Base-by-base conservation (phyloP, 2,113 vertebrate genomes). In the Rutilus rutilus region DNA sequence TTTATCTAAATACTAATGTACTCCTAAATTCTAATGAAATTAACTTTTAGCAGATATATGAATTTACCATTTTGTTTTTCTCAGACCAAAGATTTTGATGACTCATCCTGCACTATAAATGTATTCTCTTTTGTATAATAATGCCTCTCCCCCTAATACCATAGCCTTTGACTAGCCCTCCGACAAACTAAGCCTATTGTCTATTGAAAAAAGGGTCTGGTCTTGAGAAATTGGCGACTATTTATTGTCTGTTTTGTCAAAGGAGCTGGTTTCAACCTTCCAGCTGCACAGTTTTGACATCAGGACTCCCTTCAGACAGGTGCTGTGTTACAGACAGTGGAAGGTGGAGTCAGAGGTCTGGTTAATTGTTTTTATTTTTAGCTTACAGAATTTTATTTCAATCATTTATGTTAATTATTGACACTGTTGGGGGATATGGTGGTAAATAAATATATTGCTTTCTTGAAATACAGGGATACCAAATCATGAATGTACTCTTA, bases 281-380 rank as follows among this genome's bases (percentile, higher is more conserved):
- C 92, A 94, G 87, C 88, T 94, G 36, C 93, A 94, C 89, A 91
- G 89, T 79, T 94, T 94, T 85, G 93, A 94, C 88, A 91, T 94
- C 88, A 86, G 92, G 90, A 93, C 93, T 3, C 92, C 93, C 2
- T 92, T 94, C 88, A 91, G 92, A 21, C 93, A 94, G 87, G 89
- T 93, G 86, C 89, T 93, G 87, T 89, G 90, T 65, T 94, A 94
- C 89, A 90, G 92, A 64, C 93, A 93, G 84, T 93, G 93, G 92
- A 94, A 94, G 27, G 85, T 91, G 1, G 93, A 94, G 30, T 94
- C 93, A 65, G 93, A 94, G 93, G 93, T 93, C 1, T 64, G 83
- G 42, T 73, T 65, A 45, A n/a, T 4, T 19, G 1, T 6, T 81
- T 69, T 19, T 8, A 25, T 42, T n/a, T 33, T 57, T 23, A 23